Evolutionary conservation across 2,888 invertebrate genomes (phyloP), one percentile per base, ranked within the genome.

Genomic region (Steinernema hermaphroditum): DNA sequence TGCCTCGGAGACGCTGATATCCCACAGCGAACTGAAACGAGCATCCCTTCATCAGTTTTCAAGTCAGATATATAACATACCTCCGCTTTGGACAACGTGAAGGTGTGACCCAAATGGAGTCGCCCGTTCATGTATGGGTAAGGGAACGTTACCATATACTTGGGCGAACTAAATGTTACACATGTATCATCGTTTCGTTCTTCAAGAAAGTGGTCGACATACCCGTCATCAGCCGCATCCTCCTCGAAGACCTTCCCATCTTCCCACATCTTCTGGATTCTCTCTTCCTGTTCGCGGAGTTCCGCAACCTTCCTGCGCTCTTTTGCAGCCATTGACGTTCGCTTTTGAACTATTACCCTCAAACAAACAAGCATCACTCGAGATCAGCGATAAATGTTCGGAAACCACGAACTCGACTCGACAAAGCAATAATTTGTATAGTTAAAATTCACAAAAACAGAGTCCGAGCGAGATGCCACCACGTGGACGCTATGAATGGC

Each of bases 121-220:
- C 94, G 91, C 12, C 98, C 98, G 90, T 98, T 98, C 97, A 98
- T 98, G 87, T 99, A 98, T 0, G 98, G 98, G 89, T 92, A 98
- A 0, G 98, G 98, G 89, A 98, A 98, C 1, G 95, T 95, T 43
- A 92, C 93, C 80, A 96, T 89, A 87, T 92, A 97, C 87, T 97
- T 98, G 77, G 87, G 44, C 16, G 69, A 68, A 9, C 62, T 68
- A n/a, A 72, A 27, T 16, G 19, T n/a, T 27, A 44, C 41, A 46
- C n/a, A n/a, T n/a, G n/a, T n/a, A n/a, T n/a, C n/a, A n/a, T n/a
- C n/a, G n/a, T n/a, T n/a, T n/a, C n/a, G n/a, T n/a, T n/a, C n/a
- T n/a, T n/a, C n/a, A n/a, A n/a, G 19, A 16, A 24, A 22, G 6
- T 27, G 14, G 22, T 46, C 46, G 43, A 78, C 80, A 72, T 29